Evolutionary conservation across 2,113 vertebrate species (phyloP).

Genomic region (Calidris pygmaea): DNA sequence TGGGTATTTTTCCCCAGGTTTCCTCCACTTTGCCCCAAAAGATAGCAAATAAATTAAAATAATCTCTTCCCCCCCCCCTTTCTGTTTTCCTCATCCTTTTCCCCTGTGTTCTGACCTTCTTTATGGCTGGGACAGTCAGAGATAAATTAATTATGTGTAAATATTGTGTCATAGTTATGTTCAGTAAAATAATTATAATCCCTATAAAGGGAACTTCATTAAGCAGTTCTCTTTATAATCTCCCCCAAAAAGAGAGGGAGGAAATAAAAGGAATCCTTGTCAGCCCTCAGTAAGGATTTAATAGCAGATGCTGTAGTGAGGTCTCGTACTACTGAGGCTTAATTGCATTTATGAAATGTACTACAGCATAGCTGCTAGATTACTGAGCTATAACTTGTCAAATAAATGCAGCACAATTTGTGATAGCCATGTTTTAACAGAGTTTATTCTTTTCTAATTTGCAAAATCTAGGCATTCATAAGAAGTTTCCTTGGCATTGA

Average conservation of each 20-base stretch:
- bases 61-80: background rate
- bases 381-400: background rate
- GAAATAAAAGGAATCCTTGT: background rate
- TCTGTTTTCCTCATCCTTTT: background rate
- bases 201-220: slow-evolving; percentile 5
- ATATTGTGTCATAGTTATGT: background rate
- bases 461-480: background rate
- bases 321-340: background rate
- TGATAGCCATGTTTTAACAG: background rate
- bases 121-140: background rate
- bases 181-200: background rate
- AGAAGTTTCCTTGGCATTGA: background rate
- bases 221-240: background rate
- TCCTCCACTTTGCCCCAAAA: background rate
- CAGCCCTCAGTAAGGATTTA: background rate
- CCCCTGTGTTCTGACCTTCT: background rate
- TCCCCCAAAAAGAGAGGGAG: background rate
- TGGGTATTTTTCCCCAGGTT: background rate
- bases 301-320: background rate
- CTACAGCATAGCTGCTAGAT: background rate
- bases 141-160: background rate
- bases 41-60: background rate
- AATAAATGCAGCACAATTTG: background rate
- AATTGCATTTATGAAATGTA: background rate
- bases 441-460: slow-evolving; percentile 10